Evolutionary conservation across 2,797 vertebrate species (phyloP).

Genomic region (Anas capensis): DNA sequence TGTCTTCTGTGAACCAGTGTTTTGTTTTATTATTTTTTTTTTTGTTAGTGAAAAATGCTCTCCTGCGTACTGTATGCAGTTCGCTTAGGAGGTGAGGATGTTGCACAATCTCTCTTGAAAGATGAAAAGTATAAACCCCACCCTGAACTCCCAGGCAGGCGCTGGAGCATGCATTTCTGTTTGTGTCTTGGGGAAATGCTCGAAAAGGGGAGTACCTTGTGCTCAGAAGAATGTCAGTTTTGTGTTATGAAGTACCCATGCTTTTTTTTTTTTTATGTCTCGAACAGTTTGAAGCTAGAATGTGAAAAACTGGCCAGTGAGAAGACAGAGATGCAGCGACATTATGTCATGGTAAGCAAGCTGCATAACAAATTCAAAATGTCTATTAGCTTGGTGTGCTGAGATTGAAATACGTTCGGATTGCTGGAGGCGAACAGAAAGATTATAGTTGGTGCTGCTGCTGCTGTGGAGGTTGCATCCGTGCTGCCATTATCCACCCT

Average conservation of each 20-base stretch:
- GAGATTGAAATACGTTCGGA: not conserved
- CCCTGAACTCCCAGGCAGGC: too few species aligned
- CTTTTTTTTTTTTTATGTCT: constrained; percentile 38
- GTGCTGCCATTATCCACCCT: constrained; percentile 45
- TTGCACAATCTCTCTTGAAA: not conserved
- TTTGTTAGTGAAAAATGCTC: not conserved
- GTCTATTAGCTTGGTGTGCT: constrained; percentile 57
- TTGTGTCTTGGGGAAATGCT: constrained; percentile 9
- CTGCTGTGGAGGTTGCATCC: constrained; percentile 37
- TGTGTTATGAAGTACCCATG: constrained; percentile 45
- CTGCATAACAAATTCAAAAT: constrained; percentile 69
- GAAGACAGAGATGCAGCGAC: constrained; percentile 97
- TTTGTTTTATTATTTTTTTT: not conserved
- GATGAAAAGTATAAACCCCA: too few species aligned
- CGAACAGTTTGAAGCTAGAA: constrained; percentile 92
- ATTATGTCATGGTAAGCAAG: constrained; percentile 96
- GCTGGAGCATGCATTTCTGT: not conserved
- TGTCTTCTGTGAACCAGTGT: not conserved
- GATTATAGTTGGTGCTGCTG: not conserved
- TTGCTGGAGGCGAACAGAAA: constrained; percentile 62
- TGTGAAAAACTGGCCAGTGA: constrained; percentile 96
- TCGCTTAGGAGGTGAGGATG: not conserved
- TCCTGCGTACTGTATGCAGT: not conserved
- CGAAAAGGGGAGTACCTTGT: not conserved
- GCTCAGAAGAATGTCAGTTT: constrained; percentile 9